Evolutionary conservation across 2,797 vertebrate species (phyloP).

Genomic region (Coregonus ussuriensis): DNA sequence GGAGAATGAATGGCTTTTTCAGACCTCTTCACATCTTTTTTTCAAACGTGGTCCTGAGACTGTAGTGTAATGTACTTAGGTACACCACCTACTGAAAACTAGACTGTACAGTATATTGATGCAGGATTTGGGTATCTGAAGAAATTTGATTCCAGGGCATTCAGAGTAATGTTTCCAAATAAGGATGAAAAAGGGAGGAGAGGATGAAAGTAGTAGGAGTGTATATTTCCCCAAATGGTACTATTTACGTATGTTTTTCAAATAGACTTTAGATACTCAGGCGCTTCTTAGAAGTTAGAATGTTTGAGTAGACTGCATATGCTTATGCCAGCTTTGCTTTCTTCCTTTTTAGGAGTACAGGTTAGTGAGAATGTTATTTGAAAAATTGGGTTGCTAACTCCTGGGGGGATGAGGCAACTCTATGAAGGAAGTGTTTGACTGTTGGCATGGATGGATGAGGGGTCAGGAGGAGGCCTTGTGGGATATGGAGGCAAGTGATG

Average conservation of each 20-base stretch:
- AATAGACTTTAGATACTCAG: background rate
- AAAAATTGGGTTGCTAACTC: background rate
- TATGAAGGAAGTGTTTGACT: slow-evolving; percentile 23
- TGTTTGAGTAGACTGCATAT: slow-evolving; percentile 15
- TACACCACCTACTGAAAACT: background rate
- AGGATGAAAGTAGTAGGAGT: background rate
- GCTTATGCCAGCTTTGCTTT: slow-evolving; percentile 3
- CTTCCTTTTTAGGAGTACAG: background rate
- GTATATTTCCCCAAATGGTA: slow-evolving; percentile 53
- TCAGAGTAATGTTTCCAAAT: slow-evolving; percentile 5
- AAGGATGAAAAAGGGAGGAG: background rate
- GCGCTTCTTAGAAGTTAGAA: background rate
- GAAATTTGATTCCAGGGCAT: background rate
- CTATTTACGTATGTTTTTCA: slow-evolving; percentile 43
- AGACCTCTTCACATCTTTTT: background rate
- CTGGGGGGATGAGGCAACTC: background rate
- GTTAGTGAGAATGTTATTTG: background rate
- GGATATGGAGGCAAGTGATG: background rate
- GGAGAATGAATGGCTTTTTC: background rate
- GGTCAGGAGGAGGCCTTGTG: background rate
- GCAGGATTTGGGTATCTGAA: too few relatives aligned
- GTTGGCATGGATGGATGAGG: background rate
- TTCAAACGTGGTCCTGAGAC: background rate
- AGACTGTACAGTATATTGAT: background rate
- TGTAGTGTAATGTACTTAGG: background rate